phyloP scores from a whole-genome alignment of 1,140 invertebrate genomes.

The Ridgeia piscesae region DNA sequence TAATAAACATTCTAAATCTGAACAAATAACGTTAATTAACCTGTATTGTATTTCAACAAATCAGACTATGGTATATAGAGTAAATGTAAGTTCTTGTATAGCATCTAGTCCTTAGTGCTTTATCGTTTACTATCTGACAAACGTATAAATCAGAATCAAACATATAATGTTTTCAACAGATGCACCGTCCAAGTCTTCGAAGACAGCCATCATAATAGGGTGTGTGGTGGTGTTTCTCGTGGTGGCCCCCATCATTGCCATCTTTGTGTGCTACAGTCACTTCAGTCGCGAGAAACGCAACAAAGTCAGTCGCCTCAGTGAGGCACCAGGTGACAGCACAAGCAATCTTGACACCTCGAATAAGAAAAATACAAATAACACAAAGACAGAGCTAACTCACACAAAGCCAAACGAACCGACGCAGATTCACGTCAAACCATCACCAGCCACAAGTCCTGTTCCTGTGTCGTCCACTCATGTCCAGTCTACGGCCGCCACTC shows the following conservation, averaged over 20 bases:
- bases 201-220: background rate
- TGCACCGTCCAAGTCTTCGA: background rate
- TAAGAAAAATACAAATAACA: background rate
- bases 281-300: background rate
- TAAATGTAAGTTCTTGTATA: too few species aligned
- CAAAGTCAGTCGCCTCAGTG: background rate
- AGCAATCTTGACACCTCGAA: background rate
- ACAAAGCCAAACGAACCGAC: too few species aligned
- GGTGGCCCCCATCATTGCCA: background rate
- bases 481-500: background rate
- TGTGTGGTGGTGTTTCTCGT: background rate
- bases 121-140: too few species aligned
- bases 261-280: background rate
- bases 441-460: background rate
- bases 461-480: background rate
- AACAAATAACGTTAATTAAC: too few species aligned
- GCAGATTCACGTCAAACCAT: background rate
- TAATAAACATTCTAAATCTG: too few species aligned
- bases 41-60: background rate
- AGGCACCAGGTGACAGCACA: background rate
- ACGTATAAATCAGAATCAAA: background rate
- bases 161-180: background rate
- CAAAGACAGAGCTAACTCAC: background rate
- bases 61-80: background rate
- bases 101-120: too few species aligned